Evolutionary conservation across 2,113 vertebrate genomes (phyloP).

Genomic region (Daphoenositta chrysoptera): DNA sequence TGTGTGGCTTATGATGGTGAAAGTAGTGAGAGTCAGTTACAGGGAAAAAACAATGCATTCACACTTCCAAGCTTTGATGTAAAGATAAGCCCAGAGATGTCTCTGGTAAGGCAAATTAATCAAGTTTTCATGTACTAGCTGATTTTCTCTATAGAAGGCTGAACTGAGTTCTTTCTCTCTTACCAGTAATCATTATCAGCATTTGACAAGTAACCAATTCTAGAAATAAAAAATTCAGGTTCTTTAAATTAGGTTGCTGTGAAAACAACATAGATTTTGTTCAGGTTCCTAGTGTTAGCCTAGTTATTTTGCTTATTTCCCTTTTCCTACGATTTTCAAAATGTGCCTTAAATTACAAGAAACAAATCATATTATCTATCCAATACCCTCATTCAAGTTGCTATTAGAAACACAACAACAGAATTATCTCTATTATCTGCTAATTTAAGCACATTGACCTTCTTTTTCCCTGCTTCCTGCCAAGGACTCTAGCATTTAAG

Average conservation of each 20-base stretch:
- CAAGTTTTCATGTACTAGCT: neutral
- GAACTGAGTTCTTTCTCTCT: neutral
- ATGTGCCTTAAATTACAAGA: neutral
- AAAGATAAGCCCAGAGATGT: neutral
- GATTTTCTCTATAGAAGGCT: neutral
- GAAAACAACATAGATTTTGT: neutral
- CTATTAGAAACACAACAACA: neutral
- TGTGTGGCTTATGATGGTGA: neutral
- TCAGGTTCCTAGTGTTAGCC: neutral
- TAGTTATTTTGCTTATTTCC: neutral
- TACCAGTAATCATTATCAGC: neutral
- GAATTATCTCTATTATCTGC: neutral
- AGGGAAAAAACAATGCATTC: neutral
- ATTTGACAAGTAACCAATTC: neutral
- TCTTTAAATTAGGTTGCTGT: neutral
- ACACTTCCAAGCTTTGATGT: neutral
- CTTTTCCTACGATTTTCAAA: neutral
- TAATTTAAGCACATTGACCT: slow-evolving; percentile 6
- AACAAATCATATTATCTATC: neutral
- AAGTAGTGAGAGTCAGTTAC: neutral
- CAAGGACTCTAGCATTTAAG: neutral
- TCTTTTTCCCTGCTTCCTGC: neutral
- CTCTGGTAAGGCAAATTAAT: neutral
- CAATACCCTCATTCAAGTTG: neutral
- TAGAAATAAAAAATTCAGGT: neutral